These are phyloP conservation scores for Silurus aristotelis DNA, from an alignment of 2,797 vertebrate species.

Conservation along the genomic window DNA sequence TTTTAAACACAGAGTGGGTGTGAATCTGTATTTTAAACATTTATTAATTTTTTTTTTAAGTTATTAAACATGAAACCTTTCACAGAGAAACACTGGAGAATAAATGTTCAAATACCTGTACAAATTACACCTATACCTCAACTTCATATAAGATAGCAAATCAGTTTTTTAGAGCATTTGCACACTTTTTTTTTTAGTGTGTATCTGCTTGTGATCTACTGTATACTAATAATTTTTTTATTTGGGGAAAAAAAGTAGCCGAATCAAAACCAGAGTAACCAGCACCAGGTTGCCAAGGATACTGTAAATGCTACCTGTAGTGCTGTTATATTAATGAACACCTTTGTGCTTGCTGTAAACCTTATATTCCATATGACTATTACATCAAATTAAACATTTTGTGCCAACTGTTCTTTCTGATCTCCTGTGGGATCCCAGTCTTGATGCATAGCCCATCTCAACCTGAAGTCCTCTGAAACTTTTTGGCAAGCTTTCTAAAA, in stretches of 20 bases:
- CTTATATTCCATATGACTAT: neutral
- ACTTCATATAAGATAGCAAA: neutral
- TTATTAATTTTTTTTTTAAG: neutral
- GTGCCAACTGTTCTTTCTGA: neutral
- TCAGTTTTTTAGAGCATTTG: neutral
- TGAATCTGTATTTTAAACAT: neutral
- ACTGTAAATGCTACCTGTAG: neutral
- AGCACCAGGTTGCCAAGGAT: neutral
- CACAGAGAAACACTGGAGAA: neutral
- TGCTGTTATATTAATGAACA: neutral
- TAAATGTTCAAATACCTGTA: neutral
- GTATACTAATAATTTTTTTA: neutral
- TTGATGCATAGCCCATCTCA: neutral
- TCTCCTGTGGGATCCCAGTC: neutral
- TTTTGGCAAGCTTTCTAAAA: neutral
- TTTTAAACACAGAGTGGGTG: neutral
- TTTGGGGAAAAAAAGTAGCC: neutral
- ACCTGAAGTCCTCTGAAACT: neutral
- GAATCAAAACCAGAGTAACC: neutral
- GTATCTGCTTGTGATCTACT: neutral
- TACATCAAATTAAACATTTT: neutral
- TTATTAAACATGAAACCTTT: too few species aligned
- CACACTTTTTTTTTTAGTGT: neutral
- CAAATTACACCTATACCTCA: neutral
- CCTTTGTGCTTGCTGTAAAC: neutral